Percentiles rank a stretch among this genome's conserved stretches.
phyloP scores from a whole-genome alignment of 2,888 invertebrate genomes.

The Adelognathus sp. region DNA sequence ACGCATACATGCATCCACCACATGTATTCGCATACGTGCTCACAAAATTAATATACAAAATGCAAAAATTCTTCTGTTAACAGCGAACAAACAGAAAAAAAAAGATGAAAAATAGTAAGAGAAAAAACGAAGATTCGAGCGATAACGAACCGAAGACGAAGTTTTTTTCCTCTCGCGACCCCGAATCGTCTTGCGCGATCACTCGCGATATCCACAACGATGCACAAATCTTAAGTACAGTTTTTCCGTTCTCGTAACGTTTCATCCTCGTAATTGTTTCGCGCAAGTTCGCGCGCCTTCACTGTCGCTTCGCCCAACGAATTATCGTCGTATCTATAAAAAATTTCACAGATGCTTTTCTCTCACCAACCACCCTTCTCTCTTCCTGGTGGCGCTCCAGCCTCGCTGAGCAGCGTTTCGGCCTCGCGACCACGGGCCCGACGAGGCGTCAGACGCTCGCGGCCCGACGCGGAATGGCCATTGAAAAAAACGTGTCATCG shows the following conservation, averaged over 20 bases:
- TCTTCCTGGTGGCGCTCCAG: no score
- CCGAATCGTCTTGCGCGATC: conserved; percentile 27
- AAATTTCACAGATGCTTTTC: not conserved
- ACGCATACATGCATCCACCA: conserved; percentile 9
- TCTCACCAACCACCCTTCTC: no score
- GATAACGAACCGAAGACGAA: conserved; percentile 22
- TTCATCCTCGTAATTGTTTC: conserved; percentile 14
- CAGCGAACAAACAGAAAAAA: not conserved
- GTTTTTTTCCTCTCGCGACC: conserved; percentile 1
- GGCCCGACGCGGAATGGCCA: not conserved
- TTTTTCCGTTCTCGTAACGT: not conserved
- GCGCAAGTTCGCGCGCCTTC: conserved; percentile 46
- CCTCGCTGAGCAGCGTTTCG: no score
- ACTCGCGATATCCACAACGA: conserved; percentile 52
- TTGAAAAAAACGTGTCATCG: conserved; percentile 13
- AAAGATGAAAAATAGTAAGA: not conserved
- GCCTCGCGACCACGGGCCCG: no score
- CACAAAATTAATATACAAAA: conserved; percentile 28
- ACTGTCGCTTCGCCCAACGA: not conserved
- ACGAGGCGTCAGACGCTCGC: not conserved
- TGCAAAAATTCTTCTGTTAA: conserved; percentile 1
- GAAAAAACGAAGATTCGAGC: conserved; percentile 2
- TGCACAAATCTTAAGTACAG: conserved; percentile 48
- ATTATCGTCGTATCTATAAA: not conserved
- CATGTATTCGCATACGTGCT: conserved; percentile 8